These are phyloP conservation scores for Leptinotarsa lineolata DNA, from an alignment of 1,140 invertebrate species.

Conservation along the genomic window DNA sequence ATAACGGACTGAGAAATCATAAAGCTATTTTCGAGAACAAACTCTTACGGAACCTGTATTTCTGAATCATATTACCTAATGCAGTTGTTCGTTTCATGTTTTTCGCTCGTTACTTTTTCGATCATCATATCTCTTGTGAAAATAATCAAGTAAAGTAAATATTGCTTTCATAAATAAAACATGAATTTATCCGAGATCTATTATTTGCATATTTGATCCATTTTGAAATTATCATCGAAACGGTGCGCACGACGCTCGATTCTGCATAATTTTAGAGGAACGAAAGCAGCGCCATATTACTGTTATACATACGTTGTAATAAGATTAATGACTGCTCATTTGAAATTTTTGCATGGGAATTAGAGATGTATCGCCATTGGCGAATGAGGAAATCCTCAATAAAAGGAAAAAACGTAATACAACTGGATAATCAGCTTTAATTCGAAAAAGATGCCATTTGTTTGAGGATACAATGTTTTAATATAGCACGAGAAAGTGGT, in stretches of 20 bases:
- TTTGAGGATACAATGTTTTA: no score
- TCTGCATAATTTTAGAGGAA: conserved; percentile 43
- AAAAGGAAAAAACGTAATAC: conserved; percentile 18
- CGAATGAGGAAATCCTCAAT: conserved; percentile 27
- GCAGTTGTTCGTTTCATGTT: conserved; percentile 39
- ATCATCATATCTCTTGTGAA: conserved; percentile 43
- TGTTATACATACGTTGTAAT: conserved; percentile 31
- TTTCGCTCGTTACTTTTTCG: conserved; percentile 43
- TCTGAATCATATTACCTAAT: conserved; percentile 32
- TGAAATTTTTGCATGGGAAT: conserved; percentile 24
- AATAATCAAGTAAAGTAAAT: conserved; percentile 49
- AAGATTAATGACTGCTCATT: conserved; percentile 28
- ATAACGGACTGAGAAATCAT: no score
- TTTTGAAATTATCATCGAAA: conserved; percentile 47
- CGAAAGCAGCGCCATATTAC: conserved; percentile 29
- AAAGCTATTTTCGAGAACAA: no score
- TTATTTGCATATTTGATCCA: conserved; percentile 53
- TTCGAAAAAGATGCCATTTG: neutral
- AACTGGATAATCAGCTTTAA: conserved; percentile 2
- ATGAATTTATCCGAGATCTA: conserved; percentile 51
- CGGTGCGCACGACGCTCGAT: conserved; percentile 35
- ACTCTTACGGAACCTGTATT: neutral
- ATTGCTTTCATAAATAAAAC: conserved; percentile 46
- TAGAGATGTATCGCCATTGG: conserved; percentile 15
- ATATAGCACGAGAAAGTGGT: no score